A percentile compares a stretch with the other conserved stretches of the same genome.
Conservation (phyloP, 2,797 vertebrate species). For the Propithecus deckenii region DNA sequence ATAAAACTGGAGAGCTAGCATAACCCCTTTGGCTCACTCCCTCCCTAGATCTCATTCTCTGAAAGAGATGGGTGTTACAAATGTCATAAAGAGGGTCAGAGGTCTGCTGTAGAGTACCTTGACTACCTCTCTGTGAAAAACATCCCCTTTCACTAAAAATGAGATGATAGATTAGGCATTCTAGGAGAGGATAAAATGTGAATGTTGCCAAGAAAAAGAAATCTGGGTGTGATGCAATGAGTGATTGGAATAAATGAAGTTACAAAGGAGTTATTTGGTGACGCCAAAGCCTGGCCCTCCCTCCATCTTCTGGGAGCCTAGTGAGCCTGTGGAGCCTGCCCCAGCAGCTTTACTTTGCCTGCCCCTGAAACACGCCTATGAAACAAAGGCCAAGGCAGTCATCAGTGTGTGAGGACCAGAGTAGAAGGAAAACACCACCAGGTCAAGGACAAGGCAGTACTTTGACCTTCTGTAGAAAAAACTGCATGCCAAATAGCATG, state of each 20-base stretch:
- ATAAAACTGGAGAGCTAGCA: neutral
- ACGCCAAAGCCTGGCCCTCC: neutral
- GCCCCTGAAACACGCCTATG: neutral
- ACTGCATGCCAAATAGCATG: neutral
- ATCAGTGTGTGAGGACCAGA: neutral
- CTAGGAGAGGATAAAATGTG: neutral
- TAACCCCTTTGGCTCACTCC: neutral
- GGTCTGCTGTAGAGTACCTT: neutral
- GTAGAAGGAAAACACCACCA: neutral
- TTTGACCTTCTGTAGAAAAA: neutral
- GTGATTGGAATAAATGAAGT: neutral
- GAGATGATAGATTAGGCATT: neutral
- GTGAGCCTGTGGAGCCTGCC: neutral
- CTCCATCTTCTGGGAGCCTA: neutral
- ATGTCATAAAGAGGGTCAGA: neutral
- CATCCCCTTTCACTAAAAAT: neutral
- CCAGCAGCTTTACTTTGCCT: neutral
- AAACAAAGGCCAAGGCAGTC: neutral
- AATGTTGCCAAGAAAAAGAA: neutral
- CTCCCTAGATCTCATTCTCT: neutral
- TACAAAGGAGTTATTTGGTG: neutral
- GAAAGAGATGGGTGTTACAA: neutral
- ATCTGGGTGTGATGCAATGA: neutral
- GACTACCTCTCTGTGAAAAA: neutral
- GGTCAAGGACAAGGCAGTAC: neutral